Conservation (phyloP, 2,888 invertebrate genomes). For the Cosmia pyralina region DNA sequence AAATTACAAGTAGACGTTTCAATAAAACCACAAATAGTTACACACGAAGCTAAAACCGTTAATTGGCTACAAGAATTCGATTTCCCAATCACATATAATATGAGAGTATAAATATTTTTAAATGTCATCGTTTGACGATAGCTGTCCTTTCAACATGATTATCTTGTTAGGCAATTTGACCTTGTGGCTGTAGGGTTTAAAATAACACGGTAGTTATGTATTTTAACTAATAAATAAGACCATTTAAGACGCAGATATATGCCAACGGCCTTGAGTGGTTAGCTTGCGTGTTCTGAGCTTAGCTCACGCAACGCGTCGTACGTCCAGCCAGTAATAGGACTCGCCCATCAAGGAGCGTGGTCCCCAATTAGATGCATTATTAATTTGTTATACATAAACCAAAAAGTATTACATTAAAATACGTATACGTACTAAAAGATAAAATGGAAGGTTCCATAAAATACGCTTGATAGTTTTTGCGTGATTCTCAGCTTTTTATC, state of each 20-base stretch:
- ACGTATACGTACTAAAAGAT: too few species aligned
- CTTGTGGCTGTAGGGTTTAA: conserved; percentile 20
- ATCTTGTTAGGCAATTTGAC: conserved; percentile 11
- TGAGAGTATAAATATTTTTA: conserved; percentile 38
- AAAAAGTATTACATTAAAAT: too few species aligned
- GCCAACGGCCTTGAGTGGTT: too few species aligned
- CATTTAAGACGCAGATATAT: neutral
- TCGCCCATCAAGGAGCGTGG: too few species aligned
- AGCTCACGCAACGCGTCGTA: too few species aligned
- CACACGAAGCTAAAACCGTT: conserved; percentile 5
- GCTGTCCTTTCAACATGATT: conserved; percentile 7
- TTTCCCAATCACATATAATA: conserved; percentile 22
- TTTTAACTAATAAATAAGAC: neutral
- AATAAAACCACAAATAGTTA: conserved; percentile 9
- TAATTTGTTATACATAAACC: too few species aligned
- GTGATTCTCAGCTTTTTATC: too few species aligned
- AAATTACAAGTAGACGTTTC: neutral
- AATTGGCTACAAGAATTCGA: conserved; percentile 34
- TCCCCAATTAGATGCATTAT: too few species aligned
- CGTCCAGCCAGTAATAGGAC: too few species aligned
- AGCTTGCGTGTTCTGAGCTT: too few species aligned
- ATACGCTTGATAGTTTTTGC: too few species aligned
- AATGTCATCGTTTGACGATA: conserved; percentile 28
- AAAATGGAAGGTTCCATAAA: too few species aligned
- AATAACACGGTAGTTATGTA: neutral